These are phyloP conservation scores for Mycetomoellerius zeteki DNA, from an alignment of 1,140 invertebrate genomes.

Conservation along the genomic window DNA sequence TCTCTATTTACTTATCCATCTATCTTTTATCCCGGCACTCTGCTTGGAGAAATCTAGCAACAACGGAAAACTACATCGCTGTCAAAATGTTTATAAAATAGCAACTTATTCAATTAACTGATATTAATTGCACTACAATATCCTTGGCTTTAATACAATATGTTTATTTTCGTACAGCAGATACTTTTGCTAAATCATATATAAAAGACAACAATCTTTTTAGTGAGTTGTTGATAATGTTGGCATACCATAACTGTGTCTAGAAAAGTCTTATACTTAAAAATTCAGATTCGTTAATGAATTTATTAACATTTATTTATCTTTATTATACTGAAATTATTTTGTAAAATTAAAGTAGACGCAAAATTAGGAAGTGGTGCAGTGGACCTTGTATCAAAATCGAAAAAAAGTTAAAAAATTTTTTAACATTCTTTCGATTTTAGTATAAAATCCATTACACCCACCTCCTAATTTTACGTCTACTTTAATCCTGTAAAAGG, in stretches of 20 bases:
- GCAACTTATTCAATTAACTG: neutral
- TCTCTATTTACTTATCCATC: neutral
- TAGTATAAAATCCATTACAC: no score
- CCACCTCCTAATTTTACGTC: no score
- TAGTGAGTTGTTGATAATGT: neutral
- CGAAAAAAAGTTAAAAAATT: no score
- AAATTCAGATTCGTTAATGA: neutral
- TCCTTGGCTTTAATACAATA: neutral
- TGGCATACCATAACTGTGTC: neutral
- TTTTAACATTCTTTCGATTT: no score
- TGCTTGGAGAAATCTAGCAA: neutral
- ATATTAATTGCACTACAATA: neutral
- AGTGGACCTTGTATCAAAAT: no score
- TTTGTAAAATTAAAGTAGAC: no score
- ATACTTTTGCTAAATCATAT: neutral
- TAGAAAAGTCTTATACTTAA: neutral
- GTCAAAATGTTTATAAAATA: constrained; percentile 1
- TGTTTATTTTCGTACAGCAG: neutral
- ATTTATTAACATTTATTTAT: neutral
- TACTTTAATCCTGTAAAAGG: no score
- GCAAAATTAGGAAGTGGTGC: no score
- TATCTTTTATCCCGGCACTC: neutral
- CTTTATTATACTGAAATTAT: no score
- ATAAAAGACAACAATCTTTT: neutral
- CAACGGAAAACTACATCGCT: constrained; percentile 1